phyloP scores from a whole-genome alignment of 2,888 invertebrate genomes.

The Trissolcus brochymenae region DNA sequence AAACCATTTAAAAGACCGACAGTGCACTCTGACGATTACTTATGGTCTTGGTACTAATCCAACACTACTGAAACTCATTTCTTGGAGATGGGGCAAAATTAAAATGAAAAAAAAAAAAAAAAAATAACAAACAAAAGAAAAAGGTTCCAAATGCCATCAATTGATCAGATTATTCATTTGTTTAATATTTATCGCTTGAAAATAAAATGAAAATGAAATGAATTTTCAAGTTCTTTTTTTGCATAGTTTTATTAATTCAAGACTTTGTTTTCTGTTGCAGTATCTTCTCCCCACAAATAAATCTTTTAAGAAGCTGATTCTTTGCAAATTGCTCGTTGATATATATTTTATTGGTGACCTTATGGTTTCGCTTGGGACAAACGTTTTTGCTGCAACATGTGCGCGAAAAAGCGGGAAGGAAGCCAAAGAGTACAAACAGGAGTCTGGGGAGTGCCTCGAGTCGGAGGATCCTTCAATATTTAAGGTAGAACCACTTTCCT shows the following conservation, averaged over 20 bases:
- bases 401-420: slow-evolving; percentile 51
- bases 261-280: not conserved
- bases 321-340: slow-evolving; percentile 18
- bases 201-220: no score
- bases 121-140: no score
- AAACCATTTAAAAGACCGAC: slow-evolving; percentile 50
- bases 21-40: slow-evolving; percentile 33
- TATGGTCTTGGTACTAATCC: slow-evolving; percentile 33
- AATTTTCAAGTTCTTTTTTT: no score
- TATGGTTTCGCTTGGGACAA: slow-evolving; percentile 38
- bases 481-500: slow-evolving; percentile 58
- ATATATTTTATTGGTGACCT: slow-evolving; percentile 41
- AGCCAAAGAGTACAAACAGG: slow-evolving; percentile 59
- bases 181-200: no score
- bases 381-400: slow-evolving; percentile 58
- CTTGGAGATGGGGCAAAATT: no score
- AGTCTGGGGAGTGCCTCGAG: slow-evolving; percentile 61
- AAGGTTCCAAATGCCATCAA: no score
- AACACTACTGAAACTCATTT: not conserved
- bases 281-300: not conserved
- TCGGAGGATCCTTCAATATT: slow-evolving; percentile 59
- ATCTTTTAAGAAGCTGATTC: slow-evolving; percentile 16
- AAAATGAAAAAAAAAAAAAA: no score
- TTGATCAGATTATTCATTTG: no score
- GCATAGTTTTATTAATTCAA: no score